phyloP scores from a whole-genome alignment of 2,113 vertebrate species.

The Bujurquina vittata region DNA sequence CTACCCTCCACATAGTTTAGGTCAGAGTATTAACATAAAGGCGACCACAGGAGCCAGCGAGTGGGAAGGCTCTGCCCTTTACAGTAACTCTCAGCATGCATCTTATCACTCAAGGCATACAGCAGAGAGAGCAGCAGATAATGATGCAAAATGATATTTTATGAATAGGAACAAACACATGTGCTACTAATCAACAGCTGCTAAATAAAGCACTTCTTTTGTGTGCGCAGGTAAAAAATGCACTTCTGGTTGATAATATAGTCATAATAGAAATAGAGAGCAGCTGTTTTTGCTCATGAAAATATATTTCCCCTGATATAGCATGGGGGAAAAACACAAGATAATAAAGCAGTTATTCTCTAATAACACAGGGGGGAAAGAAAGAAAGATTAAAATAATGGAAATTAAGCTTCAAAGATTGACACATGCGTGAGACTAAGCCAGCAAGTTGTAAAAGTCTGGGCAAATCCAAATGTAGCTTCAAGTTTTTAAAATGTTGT shows the following conservation, averaged over 20 bases:
- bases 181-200: neutral
- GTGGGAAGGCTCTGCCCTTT: slow-evolving; percentile 43
- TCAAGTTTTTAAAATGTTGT: slow-evolving; percentile 11
- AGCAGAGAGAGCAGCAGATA: neutral
- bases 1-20: slow-evolving; percentile 56
- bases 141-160: neutral
- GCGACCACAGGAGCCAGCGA: slow-evolving; percentile 50
- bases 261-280: neutral
- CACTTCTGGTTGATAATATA: neutral
- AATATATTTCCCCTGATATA: slow-evolving; percentile 4
- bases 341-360: neutral
- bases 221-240: neutral
- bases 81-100: slow-evolving; percentile 29
- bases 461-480: neutral
- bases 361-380: neutral
- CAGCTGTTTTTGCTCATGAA: slow-evolving; percentile 4
- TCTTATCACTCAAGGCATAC: slow-evolving; percentile 6
- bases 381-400: neutral
- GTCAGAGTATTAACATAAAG: slow-evolving; percentile 67
- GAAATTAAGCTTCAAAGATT: slow-evolving; percentile 16
- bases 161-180: neutral
- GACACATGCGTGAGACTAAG: slow-evolving; percentile 16
- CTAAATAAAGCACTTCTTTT: neutral
- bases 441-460: slow-evolving; percentile 26
- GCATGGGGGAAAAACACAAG: neutral